phyloP scores from a whole-genome alignment of 2,888 invertebrate species.

The Oithona nana region DNA sequence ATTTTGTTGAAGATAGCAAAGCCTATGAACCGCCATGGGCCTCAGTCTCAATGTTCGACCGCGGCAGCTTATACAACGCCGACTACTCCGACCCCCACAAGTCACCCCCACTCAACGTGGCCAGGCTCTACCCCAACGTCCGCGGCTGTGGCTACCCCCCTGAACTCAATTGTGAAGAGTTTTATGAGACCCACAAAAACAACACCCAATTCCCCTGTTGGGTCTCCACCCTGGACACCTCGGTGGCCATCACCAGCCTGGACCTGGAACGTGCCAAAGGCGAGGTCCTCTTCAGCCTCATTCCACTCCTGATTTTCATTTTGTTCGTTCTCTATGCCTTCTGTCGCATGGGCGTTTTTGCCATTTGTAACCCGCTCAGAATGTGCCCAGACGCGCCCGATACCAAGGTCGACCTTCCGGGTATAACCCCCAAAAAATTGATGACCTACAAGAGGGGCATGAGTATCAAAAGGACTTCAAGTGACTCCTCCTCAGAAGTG shows the following conservation, averaged over 20 bases:
- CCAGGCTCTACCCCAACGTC: constrained; percentile 17
- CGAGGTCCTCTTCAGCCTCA: constrained; percentile 15
- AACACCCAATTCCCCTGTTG: constrained; percentile 7
- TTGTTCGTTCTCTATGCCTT: constrained; percentile 15
- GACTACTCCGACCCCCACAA: background rate
- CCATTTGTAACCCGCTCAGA: constrained; percentile 12
- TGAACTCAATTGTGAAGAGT: constrained; percentile 14
- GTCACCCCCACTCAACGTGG: background rate
- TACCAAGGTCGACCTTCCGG: background rate
- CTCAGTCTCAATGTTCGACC: background rate
- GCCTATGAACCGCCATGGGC: background rate
- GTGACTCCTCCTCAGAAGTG: background rate
- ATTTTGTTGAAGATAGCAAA: background rate
- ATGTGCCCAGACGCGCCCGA: constrained; percentile 3
- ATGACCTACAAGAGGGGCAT: background rate
- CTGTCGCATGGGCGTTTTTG: constrained; percentile 13
- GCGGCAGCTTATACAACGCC: background rate
- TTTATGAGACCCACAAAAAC: background rate
- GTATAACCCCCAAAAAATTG: constrained; percentile 2
- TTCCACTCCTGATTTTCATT: constrained; percentile 13
- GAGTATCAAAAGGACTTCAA: background rate
- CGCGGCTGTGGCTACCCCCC: constrained; percentile 17
- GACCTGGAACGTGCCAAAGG: constrained; percentile 9
- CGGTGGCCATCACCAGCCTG: constrained; percentile 7
- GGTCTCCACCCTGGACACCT: constrained; percentile 11